These are phyloP conservation scores for Geotrupes spiniger DNA, from an alignment of 2,888 invertebrate genomes.

Conservation along the genomic window DNA sequence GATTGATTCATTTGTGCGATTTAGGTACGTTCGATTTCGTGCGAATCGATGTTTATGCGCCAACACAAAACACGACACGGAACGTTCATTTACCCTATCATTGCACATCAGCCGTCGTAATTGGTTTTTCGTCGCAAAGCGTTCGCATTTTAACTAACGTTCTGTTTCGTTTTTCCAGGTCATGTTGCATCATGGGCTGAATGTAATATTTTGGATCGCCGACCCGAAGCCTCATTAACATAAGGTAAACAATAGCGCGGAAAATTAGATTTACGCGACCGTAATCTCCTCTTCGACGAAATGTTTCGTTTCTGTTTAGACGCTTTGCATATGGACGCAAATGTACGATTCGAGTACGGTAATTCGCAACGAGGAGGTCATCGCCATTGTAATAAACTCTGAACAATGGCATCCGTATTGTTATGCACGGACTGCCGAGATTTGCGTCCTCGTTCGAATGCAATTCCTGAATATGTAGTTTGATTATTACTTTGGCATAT, in stretches of 20 bases:
- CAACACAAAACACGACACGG: too few relatives aligned
- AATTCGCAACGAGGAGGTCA: conserved; percentile 12
- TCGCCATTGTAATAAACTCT: conserved; percentile 18
- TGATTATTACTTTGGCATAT: conserved; percentile 9
- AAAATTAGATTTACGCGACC: neutral
- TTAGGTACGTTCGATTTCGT: too few relatives aligned
- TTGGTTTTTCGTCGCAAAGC: too few relatives aligned
- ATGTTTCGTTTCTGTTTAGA: too few relatives aligned
- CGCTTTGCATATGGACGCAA: too few relatives aligned
- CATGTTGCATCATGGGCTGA: conserved; percentile 47
- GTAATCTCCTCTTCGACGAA: neutral
- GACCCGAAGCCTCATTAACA: conserved; percentile 28
- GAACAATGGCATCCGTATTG: conserved; percentile 18
- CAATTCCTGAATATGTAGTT: conserved; percentile 13
- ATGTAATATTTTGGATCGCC: conserved; percentile 33
- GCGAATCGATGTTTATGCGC: too few relatives aligned
- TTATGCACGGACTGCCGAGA: conserved; percentile 19
- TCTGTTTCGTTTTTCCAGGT: conserved; percentile 38
- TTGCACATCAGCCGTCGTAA: too few relatives aligned
- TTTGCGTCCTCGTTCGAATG: conserved; percentile 8
- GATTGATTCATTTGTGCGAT: too few relatives aligned
- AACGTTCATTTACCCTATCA: too few relatives aligned
- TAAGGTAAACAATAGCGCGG: conserved; percentile 11
- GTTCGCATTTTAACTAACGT: too few relatives aligned
- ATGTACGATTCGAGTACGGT: neutral